These are phyloP conservation scores for Holothuria leucospilota DNA, from an alignment of 53 echinoderm and acorn worm species.

Conservation along the genomic window DNA sequence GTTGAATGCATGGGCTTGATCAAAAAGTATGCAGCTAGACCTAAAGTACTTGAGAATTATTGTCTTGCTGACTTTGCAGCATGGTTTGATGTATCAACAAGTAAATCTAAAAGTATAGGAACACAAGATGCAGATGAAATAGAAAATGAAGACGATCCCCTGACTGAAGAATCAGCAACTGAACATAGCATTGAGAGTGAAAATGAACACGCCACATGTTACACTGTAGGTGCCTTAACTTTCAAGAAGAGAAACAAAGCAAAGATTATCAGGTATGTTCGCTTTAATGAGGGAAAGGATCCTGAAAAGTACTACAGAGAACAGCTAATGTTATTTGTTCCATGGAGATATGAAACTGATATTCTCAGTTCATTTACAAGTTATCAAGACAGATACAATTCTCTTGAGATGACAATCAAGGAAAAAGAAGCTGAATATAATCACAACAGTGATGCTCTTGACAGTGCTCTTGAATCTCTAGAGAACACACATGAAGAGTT, in stretches of 20 bases:
- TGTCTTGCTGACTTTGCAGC: conserved; percentile 66
- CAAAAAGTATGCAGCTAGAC: conserved; percentile 13
- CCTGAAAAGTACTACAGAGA: not conserved
- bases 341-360: conserved; percentile 8
- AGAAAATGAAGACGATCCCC: too few species aligned
- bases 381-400: not conserved
- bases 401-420: not conserved
- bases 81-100: conserved; percentile 55
- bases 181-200: too few species aligned
- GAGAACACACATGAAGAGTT: not conserved
- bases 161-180: not conserved
- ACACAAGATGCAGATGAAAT: not conserved
- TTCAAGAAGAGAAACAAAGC: not conserved
- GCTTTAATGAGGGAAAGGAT: not conserved
- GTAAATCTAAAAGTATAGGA: conserved; percentile 30
- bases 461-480: not conserved
- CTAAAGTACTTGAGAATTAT: conserved; percentile 34
- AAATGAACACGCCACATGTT: too few species aligned
- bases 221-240: not conserved
- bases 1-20: conserved; percentile 47
- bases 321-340: conserved; percentile 15
- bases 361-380: not conserved
- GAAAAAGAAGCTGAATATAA: not conserved
- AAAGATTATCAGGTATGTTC: conserved; percentile 5
- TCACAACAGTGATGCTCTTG: conserved; percentile 14